These are phyloP conservation scores for Pristionchus entomophagus DNA, from an alignment of 2,888 invertebrate species.

Conservation along the genomic window DNA sequence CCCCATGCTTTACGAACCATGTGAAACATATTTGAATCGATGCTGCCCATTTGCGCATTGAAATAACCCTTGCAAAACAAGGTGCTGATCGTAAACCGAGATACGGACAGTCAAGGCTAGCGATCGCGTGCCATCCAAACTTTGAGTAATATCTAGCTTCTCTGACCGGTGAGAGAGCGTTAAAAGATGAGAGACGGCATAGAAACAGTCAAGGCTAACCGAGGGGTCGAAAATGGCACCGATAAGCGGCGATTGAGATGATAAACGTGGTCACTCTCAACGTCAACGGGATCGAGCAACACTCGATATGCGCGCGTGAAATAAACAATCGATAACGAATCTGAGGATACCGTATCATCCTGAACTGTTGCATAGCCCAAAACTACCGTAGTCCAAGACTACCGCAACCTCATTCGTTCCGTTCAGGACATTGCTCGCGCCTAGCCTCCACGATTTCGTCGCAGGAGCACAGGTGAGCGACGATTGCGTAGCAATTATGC, in stretches of 20 bases:
- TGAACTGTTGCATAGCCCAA: no score
- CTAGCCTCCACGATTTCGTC: conserved; percentile 29
- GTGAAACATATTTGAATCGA: no score
- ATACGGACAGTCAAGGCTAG: no score
- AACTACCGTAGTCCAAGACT: background rate
- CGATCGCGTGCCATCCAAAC: no score
- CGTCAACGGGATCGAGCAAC: background rate
- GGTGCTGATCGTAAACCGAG: no score
- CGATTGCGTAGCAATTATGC: no score
- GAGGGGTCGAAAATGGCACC: background rate
- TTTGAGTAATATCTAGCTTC: no score
- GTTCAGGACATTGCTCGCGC: conserved; percentile 33
- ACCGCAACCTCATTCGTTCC: no score
- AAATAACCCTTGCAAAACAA: no score
- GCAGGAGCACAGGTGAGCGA: conserved; percentile 13
- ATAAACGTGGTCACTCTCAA: background rate
- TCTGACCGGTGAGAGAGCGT: background rate
- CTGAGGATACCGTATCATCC: no score
- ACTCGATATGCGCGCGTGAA: background rate
- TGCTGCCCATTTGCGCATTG: no score
- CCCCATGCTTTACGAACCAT: no score
- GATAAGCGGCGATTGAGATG: background rate
- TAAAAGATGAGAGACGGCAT: background rate
- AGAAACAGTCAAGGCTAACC: background rate
- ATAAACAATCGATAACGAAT: background rate